Base-by-base conservation (phyloP, 2,888 invertebrate genomes). In the Trilocha varians region DNA sequence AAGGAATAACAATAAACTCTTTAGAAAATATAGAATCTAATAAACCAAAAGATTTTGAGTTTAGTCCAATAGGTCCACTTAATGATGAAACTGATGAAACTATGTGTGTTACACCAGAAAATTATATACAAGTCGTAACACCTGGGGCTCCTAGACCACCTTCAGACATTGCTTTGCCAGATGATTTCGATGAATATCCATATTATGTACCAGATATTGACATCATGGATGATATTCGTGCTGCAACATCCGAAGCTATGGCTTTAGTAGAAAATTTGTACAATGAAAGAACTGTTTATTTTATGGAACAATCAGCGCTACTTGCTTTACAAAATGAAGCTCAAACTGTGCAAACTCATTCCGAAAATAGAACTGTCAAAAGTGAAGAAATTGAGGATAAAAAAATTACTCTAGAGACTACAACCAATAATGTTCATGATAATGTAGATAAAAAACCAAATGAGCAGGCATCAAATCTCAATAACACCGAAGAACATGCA, bases 91-190 rank as follows among this genome's bases (percentile, higher is more conserved):
- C 2, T 9, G 8, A 2, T 25, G 6, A 25, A n/a, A n/a, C n/a
- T 5, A 4, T 25, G 8, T 25, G 25, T 25, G 25, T 25, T 11
- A 25, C 25, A 9, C 25, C 25, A 25, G 25, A 25, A 2, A 25
- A 25, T 11, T 25, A 25, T 11, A 25, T 25, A 25, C 11, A 2
- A 25, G 25, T 25, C 11, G 11, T 9, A 25, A 25, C 25, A 25
- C 25, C 16, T 11, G 38, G 18, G 32, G 14, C 25, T 25, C 25
- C 25, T 25, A 6, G 25, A 25, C 11, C 25, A 18, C 64, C 67
- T 38, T 58, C 54, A 43, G 59, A 71, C 50, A 48, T 68, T 46
- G 65, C 69, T 41, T 56, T 76, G 43, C 70, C 74, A 40, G 66
- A 70, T 62, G 73, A 25, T 25, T 6, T 25, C 11, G 8, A 25